These are phyloP conservation scores for Rhyacichthys aspro DNA, from an alignment of 2,797 vertebrate genomes.

Conservation along the genomic window DNA sequence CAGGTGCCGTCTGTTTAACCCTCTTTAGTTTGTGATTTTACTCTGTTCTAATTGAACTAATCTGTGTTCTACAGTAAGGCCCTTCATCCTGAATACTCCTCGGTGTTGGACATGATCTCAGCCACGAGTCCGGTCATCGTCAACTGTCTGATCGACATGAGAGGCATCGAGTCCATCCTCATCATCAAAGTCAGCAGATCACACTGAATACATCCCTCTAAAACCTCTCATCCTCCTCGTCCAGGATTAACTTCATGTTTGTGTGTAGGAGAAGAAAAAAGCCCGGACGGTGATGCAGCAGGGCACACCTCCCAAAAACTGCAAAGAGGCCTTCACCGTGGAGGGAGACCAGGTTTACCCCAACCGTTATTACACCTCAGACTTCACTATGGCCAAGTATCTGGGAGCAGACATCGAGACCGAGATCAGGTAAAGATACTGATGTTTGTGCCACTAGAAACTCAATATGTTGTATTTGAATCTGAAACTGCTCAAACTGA, in stretches of 20 bases:
- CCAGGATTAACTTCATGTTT: neutral
- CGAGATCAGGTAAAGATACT: constrained; percentile 60
- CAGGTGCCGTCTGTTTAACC: too few relatives aligned
- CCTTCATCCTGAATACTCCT: constrained; percentile 38
- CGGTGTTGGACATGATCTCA: constrained; percentile 53
- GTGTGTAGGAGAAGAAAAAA: constrained; percentile 44
- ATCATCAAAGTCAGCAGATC: constrained; percentile 48
- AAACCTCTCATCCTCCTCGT: too few relatives aligned
- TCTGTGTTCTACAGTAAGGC: constrained; percentile 38
- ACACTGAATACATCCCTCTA: too few relatives aligned
- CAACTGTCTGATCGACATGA: constrained; percentile 77
- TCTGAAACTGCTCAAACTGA: too few relatives aligned
- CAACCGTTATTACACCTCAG: constrained; percentile 73
- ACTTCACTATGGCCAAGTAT: constrained; percentile 66
- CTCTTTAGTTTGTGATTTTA: too few relatives aligned
- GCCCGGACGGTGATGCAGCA: constrained; percentile 67
- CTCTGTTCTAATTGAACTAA: too few relatives aligned
- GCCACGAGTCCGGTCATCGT: constrained; percentile 63
- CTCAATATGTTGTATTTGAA: too few relatives aligned
- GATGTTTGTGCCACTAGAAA: too few relatives aligned
- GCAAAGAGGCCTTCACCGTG: constrained; percentile 71
- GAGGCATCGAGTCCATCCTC: constrained; percentile 70
- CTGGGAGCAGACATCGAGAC: constrained; percentile 51
- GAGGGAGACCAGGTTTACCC: constrained; percentile 77
- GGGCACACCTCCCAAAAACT: constrained; percentile 68